A percentile compares a stretch with the other conserved stretches of the same genome.
These are phyloP conservation scores for Altica lythri DNA, from an alignment of 2,888 invertebrate species.

Conservation along the genomic window DNA sequence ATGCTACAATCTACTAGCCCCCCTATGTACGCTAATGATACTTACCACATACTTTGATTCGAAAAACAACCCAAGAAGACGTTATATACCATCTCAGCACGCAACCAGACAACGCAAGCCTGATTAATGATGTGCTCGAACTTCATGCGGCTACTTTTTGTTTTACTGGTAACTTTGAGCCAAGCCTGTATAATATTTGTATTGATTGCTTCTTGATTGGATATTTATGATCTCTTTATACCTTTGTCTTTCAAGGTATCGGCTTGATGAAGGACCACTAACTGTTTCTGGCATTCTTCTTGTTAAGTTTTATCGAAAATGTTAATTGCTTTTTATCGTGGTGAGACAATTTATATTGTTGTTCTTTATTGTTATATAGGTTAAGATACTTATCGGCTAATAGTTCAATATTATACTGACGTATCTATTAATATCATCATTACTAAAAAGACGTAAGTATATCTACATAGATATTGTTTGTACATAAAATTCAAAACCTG, in stretches of 20 bases:
- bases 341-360: not conserved
- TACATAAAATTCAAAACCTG: too few species aligned
- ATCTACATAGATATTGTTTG: too few species aligned
- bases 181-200: conserved; percentile 32
- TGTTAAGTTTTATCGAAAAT: conserved; percentile 3
- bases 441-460: too few species aligned
- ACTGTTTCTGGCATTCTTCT: conserved; percentile 19
- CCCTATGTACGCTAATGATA: too few species aligned
- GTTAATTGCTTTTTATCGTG: conserved; percentile 15
- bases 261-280: conserved; percentile 21
- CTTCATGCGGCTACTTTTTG: conserved; percentile 44
- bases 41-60: conserved; percentile 2
- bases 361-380: not conserved
- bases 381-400: not conserved
- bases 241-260: conserved; percentile 22
- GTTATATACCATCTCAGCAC: conserved; percentile 38
- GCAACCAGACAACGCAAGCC: conserved; percentile 43
- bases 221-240: conserved; percentile 36
- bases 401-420: too few species aligned
- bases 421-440: too few species aligned
- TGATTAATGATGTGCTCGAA: conserved; percentile 45
- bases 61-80: conserved; percentile 10
- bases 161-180: conserved; percentile 37
- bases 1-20: too few species aligned
- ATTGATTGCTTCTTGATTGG: conserved; percentile 39